A percentile compares a stretch with the other conserved stretches of the same genome.
These are phyloP conservation scores for Whitmania pigra DNA, from an alignment of 1,140 invertebrate genomes.

Conservation along the genomic window DNA sequence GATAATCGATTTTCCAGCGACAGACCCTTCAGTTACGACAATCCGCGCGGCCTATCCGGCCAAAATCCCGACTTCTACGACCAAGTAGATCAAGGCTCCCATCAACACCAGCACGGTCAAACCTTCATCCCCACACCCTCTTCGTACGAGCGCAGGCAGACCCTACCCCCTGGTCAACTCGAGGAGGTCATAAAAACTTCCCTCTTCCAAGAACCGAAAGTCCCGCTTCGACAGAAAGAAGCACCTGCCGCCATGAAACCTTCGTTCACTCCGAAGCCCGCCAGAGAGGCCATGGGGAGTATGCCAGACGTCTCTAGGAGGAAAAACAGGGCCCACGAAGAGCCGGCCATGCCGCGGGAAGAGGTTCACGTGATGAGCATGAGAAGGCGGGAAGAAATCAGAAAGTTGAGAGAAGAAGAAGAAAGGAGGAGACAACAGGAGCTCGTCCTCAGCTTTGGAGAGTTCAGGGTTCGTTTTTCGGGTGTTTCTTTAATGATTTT, in stretches of 20 bases:
- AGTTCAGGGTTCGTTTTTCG: constrained; percentile 65
- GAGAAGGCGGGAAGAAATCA: constrained; percentile 78
- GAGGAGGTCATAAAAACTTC: background rate
- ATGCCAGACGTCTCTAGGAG: constrained; percentile 69
- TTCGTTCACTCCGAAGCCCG: constrained; percentile 13
- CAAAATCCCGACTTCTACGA: too few relatives aligned
- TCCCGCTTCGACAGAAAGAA: background rate
- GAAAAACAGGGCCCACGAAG: constrained; percentile 40
- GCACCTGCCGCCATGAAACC: background rate
- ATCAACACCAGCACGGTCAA: constrained; percentile 3
- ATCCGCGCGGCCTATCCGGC: background rate
- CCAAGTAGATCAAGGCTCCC: background rate
- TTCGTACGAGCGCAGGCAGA: constrained; percentile 11
- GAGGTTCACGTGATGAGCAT: constrained; percentile 85
- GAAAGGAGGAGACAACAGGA: constrained; percentile 48
- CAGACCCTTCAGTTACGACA: background rate
- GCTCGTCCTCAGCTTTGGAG: constrained; percentile 38
- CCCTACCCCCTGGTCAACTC: background rate
- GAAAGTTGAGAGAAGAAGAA: constrained; percentile 75
- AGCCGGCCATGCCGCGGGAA: constrained; percentile 72
- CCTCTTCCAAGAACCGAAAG: background rate
- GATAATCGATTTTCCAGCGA: background rate
- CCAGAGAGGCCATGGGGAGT: constrained; percentile 44
- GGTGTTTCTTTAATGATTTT: background rate
- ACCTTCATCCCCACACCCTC: constrained; percentile 10